Evolutionary conservation across 2,113 vertebrate genomes (phyloP), one percentile per base, ranked within the genome.

Genomic region (Ramphastos sulfuratus): DNA sequence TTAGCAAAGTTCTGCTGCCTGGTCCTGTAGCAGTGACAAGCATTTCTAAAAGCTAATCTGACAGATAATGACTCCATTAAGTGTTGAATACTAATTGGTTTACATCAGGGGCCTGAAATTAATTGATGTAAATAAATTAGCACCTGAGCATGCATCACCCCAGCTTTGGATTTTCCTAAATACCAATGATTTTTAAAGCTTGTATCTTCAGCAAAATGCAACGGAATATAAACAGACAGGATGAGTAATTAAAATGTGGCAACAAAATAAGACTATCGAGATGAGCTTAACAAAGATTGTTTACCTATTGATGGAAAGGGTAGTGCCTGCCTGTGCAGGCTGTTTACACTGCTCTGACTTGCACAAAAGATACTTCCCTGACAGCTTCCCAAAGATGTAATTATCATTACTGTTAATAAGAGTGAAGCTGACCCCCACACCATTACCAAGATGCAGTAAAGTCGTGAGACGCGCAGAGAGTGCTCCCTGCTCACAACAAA

Each of bases 11-110:
- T 98, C 98, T 97, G 92, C 96, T 96, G 97, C 94, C 95, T 97
- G 95, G 96, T 97, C 97, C 97, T 98, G 97, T 98, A 97, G 97
- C 96, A 95, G 97, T 98, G 98, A 98, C 98, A 98, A 98, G 98
- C 97, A 96, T 98, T 98, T 98, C 98, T 97, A 98, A 98, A 98
- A 98, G 98, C 98, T 99, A 99, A 98, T 99, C 98, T 99, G 99
- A 99, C 98, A 99, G 98, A 98, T 98, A 99, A 99, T 99, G 98
- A 98, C 98, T 99, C 98, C 98, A 99, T 99, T 99, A 99, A 98
- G 98, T 97, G 97, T 96, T 96, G 98, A 97, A 98, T 98, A 98
- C 98, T 99, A 99, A 99, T 99, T 99, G 98, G 98, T 98, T 98
- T 98, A 99, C 98, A 99, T 98, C 98, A 97, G 98, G 98, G 98